Percentiles rank a stretch among this genome's conserved stretches.
Evolutionary conservation across 2,888 invertebrate species (phyloP).

Genomic region (Machimus atricapillus): DNA sequence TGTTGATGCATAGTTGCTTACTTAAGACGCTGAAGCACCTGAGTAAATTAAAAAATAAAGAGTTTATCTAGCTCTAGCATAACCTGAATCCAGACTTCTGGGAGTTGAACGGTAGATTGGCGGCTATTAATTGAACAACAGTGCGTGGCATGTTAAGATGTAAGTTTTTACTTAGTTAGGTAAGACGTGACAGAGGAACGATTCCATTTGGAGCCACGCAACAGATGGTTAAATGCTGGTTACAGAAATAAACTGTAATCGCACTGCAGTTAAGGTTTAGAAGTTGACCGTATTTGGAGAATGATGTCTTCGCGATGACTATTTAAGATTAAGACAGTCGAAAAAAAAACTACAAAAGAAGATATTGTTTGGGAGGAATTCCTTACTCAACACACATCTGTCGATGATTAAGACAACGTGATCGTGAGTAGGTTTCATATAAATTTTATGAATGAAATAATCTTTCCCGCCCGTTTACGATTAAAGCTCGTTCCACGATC

Average conservation of each 20-base stretch:
- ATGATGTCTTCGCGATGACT: background rate
- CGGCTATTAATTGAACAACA: background rate
- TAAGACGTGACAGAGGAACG: background rate
- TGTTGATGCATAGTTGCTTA: background rate
- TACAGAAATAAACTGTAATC: background rate
- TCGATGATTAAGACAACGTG: background rate
- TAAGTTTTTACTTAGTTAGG: background rate
- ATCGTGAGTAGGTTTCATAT: background rate
- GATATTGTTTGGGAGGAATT: background rate
- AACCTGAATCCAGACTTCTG: background rate
- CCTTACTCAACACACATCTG: background rate
- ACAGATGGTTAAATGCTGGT: background rate
- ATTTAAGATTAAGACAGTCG: background rate
- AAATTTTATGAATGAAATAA: background rate
- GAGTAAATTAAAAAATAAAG: background rate
- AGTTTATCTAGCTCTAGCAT: background rate
- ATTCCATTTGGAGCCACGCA: background rate
- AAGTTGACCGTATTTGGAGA: background rate
- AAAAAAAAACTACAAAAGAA: background rate
- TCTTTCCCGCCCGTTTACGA: background rate
- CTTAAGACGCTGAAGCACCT: background rate
- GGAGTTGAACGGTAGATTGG: background rate
- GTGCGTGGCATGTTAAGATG: background rate
- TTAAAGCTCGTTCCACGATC: background rate
- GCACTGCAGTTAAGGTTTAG: background rate